Percentiles rank a stretch among this genome's conserved stretches.
Evolutionary conservation across 1,140 invertebrate genomes (phyloP).

Genomic region (Thrips palmi): DNA sequence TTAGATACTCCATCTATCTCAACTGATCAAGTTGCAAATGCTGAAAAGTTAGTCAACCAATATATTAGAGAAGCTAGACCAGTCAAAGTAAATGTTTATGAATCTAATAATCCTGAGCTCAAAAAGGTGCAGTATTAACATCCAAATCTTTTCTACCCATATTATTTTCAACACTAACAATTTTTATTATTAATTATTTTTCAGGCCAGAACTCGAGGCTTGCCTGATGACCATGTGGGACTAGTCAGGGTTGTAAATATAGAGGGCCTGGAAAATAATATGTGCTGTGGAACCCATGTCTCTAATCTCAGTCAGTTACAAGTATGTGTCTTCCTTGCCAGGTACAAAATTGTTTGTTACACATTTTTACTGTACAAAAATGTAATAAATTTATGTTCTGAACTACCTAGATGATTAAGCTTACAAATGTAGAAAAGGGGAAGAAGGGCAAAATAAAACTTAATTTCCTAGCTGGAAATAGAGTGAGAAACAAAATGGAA

Average conservation of each 20-base stretch:
- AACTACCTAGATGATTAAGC: conserved; percentile 35
- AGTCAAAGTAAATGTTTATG: conserved; percentile 41
- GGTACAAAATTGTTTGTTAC: not conserved
- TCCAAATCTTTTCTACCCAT: conserved; percentile 10
- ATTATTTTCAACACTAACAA: not conserved
- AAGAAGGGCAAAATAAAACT: conserved; percentile 54
- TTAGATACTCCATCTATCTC: conserved; percentile 27
- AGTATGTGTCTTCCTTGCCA: conserved; percentile 19
- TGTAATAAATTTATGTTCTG: conserved; percentile 1
- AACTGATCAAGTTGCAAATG: conserved; percentile 26
- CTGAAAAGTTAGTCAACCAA: conserved; percentile 45
- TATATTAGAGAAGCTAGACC: conserved; percentile 38
- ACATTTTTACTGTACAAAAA: not conserved
- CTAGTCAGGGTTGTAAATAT: conserved; percentile 55
- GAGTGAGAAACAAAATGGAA: conserved; percentile 39
- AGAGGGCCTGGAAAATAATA: conserved; percentile 48
- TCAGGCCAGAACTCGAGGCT: conserved; percentile 37
- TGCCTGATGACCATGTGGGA: conserved; percentile 57
- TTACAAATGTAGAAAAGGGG: conserved; percentile 46
- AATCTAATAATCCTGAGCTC: conserved; percentile 35
- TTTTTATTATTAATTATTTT: conserved; percentile 7
- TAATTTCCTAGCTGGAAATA: conserved; percentile 48
- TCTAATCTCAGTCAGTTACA: conserved; percentile 58
- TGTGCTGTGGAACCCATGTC: conserved; percentile 79
- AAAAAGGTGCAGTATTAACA: conserved; percentile 25